Percentiles rank a stretch among this genome's conserved stretches.
These are phyloP conservation scores for Tinamus guttatus DNA, from an alignment of 2,113 vertebrate genomes.

Conservation along the genomic window DNA sequence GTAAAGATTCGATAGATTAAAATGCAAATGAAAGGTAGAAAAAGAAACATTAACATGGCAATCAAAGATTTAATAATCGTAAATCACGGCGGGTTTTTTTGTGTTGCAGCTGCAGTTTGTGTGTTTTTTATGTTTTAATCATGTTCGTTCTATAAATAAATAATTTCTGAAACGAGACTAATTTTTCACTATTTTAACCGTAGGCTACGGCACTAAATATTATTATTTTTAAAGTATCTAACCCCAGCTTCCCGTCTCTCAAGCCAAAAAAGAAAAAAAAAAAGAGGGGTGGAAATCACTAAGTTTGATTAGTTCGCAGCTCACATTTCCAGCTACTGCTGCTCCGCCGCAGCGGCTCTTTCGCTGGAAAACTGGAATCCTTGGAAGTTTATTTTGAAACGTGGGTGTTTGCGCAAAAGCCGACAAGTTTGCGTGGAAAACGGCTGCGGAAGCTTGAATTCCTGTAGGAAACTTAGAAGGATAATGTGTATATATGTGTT, in stretches of 20 bases:
- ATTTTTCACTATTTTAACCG: constrained; percentile 82
- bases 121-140: constrained; percentile 80
- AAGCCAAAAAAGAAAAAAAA: constrained; percentile 13
- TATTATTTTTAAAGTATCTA: neutral
- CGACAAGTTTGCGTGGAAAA: constrained; percentile 26
- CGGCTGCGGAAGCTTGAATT: neutral
- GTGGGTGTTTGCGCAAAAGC: constrained; percentile 55
- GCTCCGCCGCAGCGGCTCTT: neutral
- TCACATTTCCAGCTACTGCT: constrained; percentile 29
- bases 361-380: constrained; percentile 46
- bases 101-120: constrained; percentile 81
- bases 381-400: constrained; percentile 67
- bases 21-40: constrained; percentile 86
- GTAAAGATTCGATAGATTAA: constrained; percentile 87
- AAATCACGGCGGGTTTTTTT: constrained; percentile 78
- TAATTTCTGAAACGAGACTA: constrained; percentile 82
- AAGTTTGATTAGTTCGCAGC: constrained; percentile 57
- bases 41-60: constrained; percentile 85
- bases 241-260: constrained; percentile 64
- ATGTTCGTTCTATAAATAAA: constrained; percentile 84
- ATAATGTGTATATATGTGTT: neutral
- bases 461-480: neutral
- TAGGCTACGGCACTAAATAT: constrained; percentile 74
- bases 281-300: neutral
- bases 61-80: constrained; percentile 87